phyloP scores from a whole-genome alignment of 2,888 invertebrate species.

The Rhodophaea formosa region DNA sequence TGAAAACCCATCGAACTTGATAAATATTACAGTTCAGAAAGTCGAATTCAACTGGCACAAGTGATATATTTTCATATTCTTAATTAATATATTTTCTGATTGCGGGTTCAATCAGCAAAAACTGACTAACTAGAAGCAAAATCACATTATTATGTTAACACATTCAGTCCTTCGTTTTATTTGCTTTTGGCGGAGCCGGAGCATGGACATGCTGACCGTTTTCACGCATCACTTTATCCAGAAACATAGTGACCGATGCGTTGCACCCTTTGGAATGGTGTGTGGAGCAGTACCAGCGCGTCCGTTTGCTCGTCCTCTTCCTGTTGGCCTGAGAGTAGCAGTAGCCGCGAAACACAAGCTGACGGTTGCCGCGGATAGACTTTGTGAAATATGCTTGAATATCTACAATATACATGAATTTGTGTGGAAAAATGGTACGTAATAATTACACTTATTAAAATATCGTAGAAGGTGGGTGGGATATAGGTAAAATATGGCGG shows the following conservation, averaged over 20 bases:
- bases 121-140: too few species aligned
- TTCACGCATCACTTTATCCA: constrained; percentile 28
- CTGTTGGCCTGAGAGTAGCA: constrained; percentile 27
- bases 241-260: constrained; percentile 35
- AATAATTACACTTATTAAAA: too few species aligned
- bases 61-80: too few species aligned
- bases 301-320: constrained; percentile 20
- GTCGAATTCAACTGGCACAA: too few species aligned
- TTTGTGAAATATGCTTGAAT: background rate
- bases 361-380: constrained; percentile 28
- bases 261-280: constrained; percentile 32
- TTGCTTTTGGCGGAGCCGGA: constrained; percentile 13
- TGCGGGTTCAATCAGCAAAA: too few species aligned
- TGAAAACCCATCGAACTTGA: too few species aligned
- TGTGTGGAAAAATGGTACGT: background rate
- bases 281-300: constrained; percentile 38
- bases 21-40: too few species aligned
- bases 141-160: too few species aligned
- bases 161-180: too few species aligned
- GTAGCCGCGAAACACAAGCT: constrained; percentile 33
- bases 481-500: too few species aligned
- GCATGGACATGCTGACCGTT: constrained; percentile 32
- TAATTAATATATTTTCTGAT: too few species aligned
- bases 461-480: too few species aligned
- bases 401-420: background rate